These are phyloP conservation scores for Passer domesticus DNA, from an alignment of 2,113 vertebrate genomes.

Conservation along the genomic window DNA sequence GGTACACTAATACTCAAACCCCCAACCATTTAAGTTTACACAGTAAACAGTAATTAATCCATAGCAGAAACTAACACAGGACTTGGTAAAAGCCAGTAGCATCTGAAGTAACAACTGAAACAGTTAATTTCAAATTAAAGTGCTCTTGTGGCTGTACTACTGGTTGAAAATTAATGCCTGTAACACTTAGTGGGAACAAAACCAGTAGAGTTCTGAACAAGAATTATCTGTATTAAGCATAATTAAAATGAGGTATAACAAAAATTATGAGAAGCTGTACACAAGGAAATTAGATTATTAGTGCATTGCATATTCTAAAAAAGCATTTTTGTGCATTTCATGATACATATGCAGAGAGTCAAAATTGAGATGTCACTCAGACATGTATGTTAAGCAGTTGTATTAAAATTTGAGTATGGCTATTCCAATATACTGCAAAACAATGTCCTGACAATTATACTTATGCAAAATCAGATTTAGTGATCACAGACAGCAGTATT, in stretches of 20 bases:
- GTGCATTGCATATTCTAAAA: background rate
- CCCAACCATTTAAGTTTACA: background rate
- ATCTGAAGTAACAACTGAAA: background rate
- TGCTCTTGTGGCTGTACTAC: background rate
- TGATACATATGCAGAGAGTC: background rate
- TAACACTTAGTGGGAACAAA: background rate
- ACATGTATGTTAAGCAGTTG: accelerated
- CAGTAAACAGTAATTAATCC: conserved; percentile 17
- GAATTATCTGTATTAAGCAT: background rate
- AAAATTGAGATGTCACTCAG: background rate
- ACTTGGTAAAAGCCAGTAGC: background rate
- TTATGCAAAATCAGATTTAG: background rate
- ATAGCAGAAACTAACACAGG: background rate
- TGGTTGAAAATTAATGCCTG: background rate
- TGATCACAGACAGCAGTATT: background rate
- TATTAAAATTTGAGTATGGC: background rate
- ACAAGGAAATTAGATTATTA: background rate
- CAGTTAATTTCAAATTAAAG: background rate
- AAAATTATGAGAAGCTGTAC: background rate
- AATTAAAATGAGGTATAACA: background rate
- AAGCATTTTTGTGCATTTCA: background rate
- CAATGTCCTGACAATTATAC: background rate
- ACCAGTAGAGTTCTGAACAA: background rate
- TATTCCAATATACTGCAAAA: background rate
- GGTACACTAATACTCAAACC: background rate